Conservation (phyloP, 2,113 vertebrate genomes). For the Pseudopipra pipra region DNA sequence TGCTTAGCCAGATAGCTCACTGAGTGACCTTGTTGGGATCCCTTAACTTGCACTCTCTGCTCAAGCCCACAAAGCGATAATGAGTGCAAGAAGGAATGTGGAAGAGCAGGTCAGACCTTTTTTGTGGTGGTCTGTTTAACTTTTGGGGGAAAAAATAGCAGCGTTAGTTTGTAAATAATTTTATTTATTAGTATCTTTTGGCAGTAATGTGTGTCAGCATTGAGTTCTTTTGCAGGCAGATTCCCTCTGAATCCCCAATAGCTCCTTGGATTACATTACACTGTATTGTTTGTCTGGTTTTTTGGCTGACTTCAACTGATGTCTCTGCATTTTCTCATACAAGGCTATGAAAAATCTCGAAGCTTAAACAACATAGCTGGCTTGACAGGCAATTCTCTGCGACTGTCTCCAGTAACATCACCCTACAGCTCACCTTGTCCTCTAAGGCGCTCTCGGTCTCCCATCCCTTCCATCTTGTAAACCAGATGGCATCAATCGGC, state of each 20-base stretch:
- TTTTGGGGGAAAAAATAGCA: not conserved
- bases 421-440: conserved; percentile 94
- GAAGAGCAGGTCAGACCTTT: conserved; percentile 4
- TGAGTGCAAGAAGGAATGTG: not conserved
- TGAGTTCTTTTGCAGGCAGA: conserved; percentile 63
- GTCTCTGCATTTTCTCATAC: conserved; percentile 86
- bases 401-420: conserved; percentile 92
- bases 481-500: conserved; percentile 68
- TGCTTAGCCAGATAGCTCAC: not conserved
- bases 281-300: conserved; percentile 84
- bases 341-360: conserved; percentile 96
- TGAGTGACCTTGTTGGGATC: not conserved
- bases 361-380: conserved; percentile 97
- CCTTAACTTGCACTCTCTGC: not conserved
- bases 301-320: conserved; percentile 84
- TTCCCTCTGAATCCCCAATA: conserved; percentile 43
- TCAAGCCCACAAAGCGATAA: not conserved
- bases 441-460: conserved; percentile 89
- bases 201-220: conserved; percentile 41
- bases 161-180: not conserved
- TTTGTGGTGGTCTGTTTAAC: conserved; percentile 4
- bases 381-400: conserved; percentile 89
- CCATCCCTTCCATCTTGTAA: conserved; percentile 94
- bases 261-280: conserved; percentile 70
- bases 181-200: not conserved